phyloP scores from a whole-genome alignment of 92 coral and sea anemone species.

The Anthopleura xanthogrammica region DNA sequence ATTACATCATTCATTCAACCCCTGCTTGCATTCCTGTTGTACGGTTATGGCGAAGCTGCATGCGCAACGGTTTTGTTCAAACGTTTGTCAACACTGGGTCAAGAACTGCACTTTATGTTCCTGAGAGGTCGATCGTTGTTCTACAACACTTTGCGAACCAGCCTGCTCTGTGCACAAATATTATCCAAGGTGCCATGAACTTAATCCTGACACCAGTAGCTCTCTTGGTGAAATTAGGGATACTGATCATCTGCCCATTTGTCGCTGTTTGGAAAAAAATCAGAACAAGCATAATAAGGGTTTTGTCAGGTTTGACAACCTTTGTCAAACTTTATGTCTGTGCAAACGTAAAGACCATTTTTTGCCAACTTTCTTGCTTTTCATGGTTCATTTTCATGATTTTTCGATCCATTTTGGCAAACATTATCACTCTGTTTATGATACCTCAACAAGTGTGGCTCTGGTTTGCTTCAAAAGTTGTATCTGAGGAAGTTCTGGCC shows the following conservation, averaged over 20 bases:
- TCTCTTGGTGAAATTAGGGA: neutral
- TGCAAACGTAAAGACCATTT: neutral
- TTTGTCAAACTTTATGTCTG: neutral
- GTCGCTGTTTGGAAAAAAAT: neutral
- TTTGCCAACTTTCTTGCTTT: neutral
- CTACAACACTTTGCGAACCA: neutral
- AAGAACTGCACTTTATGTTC: neutral
- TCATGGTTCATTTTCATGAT: neutral
- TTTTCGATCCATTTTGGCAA: neutral
- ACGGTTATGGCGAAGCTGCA: slow-evolving; percentile 5
- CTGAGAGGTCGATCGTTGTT: neutral
- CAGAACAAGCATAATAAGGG: neutral
- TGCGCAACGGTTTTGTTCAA: slow-evolving; percentile 9
- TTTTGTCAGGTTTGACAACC: neutral
- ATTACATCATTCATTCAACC: slow-evolving; percentile 6
- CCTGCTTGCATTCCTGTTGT: slow-evolving; percentile 7
- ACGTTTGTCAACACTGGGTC: neutral
- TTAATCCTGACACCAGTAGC: slow-evolving; percentile 9
- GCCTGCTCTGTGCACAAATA: neutral
- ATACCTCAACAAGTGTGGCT: neutral
- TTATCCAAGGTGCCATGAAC: neutral
- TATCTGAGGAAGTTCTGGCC: slow-evolving; percentile 6
- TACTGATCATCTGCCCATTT: neutral
- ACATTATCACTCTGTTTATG: neutral
- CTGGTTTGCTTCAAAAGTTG: slow-evolving; percentile 19